Percentiles rank a stretch among this genome's conserved stretches.
Evolutionary conservation across 1,140 invertebrate species (phyloP).

Genomic region (Sycophaga agraensis): DNA sequence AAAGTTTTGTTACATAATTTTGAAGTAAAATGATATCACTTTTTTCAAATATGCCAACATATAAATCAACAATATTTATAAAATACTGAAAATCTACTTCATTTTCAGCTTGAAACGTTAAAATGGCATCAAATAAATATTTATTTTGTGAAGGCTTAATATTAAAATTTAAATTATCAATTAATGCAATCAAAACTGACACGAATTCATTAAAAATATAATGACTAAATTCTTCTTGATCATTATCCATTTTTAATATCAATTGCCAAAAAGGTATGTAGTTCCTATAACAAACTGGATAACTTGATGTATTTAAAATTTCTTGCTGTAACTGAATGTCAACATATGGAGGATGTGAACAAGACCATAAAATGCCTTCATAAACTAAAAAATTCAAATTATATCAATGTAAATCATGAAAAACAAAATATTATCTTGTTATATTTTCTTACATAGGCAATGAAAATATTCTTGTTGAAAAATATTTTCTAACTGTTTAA

Average conservation of each 20-base stretch:
- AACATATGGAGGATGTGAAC: conserved; percentile 57
- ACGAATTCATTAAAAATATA: conserved; percentile 61
- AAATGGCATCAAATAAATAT: conserved; percentile 53
- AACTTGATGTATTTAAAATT: conserved; percentile 32
- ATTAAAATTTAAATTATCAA: conserved; percentile 62
- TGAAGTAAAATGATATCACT: conserved; percentile 48
- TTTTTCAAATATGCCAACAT: conserved; percentile 59
- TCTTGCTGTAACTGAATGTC: conserved; percentile 51
- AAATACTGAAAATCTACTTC: conserved; percentile 68
- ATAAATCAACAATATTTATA: conserved; percentile 69
- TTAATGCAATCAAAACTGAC: conserved; percentile 54
- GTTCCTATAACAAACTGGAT: conserved; percentile 54
- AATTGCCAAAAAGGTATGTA: conserved; percentile 61
- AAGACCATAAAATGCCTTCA: conserved; percentile 59
- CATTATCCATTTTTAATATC: conserved; percentile 46
- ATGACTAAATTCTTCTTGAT: conserved; percentile 25
- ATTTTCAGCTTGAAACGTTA: conserved; percentile 58
- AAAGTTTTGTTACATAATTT: conserved; percentile 59
- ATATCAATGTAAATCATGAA: background rate
- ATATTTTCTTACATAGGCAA: conserved; percentile 40
- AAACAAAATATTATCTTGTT: no score
- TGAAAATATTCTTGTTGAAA: conserved; percentile 45
- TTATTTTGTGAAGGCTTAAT: conserved; percentile 42
- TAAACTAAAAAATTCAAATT: conserved; percentile 42
- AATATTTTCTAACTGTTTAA: conserved; percentile 39